Conservation (phyloP, 1,140 invertebrate species). For the Drosophila athabasca region DNA sequence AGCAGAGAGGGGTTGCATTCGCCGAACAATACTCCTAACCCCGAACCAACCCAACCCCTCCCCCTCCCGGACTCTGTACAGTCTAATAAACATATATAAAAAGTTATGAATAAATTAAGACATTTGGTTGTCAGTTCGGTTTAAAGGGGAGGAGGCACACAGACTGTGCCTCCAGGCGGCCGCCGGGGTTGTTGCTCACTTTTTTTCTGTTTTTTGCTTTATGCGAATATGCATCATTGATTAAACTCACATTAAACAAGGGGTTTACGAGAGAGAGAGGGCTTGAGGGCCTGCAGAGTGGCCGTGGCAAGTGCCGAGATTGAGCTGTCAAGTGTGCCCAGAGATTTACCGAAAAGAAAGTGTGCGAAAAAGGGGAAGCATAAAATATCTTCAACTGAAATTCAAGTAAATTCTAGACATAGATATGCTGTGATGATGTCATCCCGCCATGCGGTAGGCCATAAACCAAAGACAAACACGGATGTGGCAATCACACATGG, state of each 20-base stretch:
- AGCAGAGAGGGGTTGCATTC: constrained; percentile 28
- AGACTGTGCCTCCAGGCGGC: constrained; percentile 16
- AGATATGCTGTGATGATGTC: constrained; percentile 25
- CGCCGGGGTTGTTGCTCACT: constrained; percentile 53
- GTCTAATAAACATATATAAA: constrained; percentile 74
- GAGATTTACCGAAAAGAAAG: constrained; percentile 32
- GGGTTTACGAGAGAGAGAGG: background rate
- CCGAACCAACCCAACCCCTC: background rate
- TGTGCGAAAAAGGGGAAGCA: constrained; percentile 22
- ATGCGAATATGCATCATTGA: constrained; percentile 44
- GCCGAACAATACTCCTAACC: constrained; percentile 24
- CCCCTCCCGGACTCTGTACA: constrained; percentile 7
- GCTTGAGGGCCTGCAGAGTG: constrained; percentile 15
- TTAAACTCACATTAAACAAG: constrained; percentile 72
- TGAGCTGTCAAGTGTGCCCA: constrained; percentile 57
- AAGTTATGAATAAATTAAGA: constrained; percentile 80
- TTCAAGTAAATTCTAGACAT: constrained; percentile 41
- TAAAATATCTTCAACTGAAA: constrained; percentile 26
- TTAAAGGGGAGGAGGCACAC: constrained; percentile 5
- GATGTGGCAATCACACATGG: constrained; percentile 76
- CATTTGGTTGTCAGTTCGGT: constrained; percentile 59
- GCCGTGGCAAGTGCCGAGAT: constrained; percentile 38
- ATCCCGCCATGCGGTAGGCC: constrained; percentile 55
- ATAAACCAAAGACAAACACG: constrained; percentile 62
- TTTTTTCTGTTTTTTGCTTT: constrained; percentile 31